phyloP scores from a whole-genome alignment of 2,888 invertebrate genomes.

The Andrena marginata region DNA sequence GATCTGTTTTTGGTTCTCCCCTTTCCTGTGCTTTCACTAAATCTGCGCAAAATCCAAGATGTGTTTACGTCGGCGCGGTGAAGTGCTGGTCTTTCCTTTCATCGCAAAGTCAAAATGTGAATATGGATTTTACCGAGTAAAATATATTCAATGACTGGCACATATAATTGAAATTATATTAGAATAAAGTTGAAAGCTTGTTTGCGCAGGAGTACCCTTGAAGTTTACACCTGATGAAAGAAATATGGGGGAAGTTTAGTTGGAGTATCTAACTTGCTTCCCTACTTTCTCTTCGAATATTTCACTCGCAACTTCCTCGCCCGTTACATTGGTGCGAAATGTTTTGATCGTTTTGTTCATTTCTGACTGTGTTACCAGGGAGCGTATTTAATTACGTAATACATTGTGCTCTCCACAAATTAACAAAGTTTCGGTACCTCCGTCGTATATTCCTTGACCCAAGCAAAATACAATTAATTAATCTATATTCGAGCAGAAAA shows the following conservation, averaged over 20 bases:
- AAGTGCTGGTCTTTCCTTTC: slow-evolving; percentile 16
- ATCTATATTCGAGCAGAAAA: slow-evolving; percentile 6
- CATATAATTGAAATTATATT: neutral
- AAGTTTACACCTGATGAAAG: neutral
- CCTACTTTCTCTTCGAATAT: slow-evolving; percentile 20
- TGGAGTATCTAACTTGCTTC: neutral
- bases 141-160: neutral
- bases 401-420: neutral
- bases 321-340: neutral
- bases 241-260: neutral
- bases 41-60: neutral
- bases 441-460: neutral
- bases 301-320: neutral
- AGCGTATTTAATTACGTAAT: neutral
- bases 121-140: neutral
- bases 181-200: neutral
- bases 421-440: neutral
- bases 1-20: slow-evolving; percentile 10
- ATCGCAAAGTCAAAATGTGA: neutral
- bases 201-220: neutral
- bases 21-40: slow-evolving; percentile 8
- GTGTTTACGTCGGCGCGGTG: slow-evolving; percentile 36
- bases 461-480: slow-evolving; percentile 15
- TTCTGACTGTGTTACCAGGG: neutral
- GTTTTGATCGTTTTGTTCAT: neutral